Percentiles rank a stretch among this genome's conserved stretches.
These are phyloP conservation scores for Macaria liturata DNA, from an alignment of 2,888 invertebrate genomes.

Conservation along the genomic window DNA sequence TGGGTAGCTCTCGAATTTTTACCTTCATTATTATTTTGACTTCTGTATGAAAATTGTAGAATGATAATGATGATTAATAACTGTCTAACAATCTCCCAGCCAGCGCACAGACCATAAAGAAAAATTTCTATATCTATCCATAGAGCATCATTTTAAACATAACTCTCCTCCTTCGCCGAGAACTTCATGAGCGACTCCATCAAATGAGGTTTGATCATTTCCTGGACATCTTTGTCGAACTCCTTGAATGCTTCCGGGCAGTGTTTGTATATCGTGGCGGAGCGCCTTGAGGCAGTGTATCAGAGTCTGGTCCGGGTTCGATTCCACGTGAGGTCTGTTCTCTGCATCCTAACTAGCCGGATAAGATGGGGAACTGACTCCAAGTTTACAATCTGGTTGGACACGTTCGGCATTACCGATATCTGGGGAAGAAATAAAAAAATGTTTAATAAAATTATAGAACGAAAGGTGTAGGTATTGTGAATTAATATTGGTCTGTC, in stretches of 20 bases:
- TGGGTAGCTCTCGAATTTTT: too few relatives aligned
- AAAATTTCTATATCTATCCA: too few relatives aligned
- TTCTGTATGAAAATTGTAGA: too few relatives aligned
- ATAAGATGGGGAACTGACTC: conserved; percentile 87
- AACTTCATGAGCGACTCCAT: conserved; percentile 91
- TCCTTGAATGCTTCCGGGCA: conserved; percentile 65
- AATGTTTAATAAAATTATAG: too few relatives aligned
- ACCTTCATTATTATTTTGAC: too few relatives aligned
- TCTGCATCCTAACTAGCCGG: conserved; percentile 85
- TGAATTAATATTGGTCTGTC: too few relatives aligned
- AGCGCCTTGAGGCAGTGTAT: conserved; percentile 75
- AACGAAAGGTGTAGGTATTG: too few relatives aligned
- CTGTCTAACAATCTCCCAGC: too few relatives aligned
- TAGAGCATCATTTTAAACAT: conserved; percentile 76
- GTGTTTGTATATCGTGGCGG: conserved; percentile 73
- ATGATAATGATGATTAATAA: too few relatives aligned
- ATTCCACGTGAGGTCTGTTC: conserved; percentile 61
- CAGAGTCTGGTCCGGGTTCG: conserved; percentile 72
- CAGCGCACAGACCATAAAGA: too few relatives aligned
- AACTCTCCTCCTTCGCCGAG: conserved; percentile 91
- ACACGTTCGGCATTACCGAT: conserved; percentile 86
- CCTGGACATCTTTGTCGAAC: conserved; percentile 85
- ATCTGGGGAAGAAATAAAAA: conserved; percentile 67
- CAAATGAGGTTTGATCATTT: conserved; percentile 88
- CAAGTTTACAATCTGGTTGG: conserved; percentile 86